Percentiles rank a stretch among this genome's conserved stretches.
These are phyloP conservation scores for Xestia c-nigrum DNA, from an alignment of 2,888 invertebrate species.

Conservation along the genomic window DNA sequence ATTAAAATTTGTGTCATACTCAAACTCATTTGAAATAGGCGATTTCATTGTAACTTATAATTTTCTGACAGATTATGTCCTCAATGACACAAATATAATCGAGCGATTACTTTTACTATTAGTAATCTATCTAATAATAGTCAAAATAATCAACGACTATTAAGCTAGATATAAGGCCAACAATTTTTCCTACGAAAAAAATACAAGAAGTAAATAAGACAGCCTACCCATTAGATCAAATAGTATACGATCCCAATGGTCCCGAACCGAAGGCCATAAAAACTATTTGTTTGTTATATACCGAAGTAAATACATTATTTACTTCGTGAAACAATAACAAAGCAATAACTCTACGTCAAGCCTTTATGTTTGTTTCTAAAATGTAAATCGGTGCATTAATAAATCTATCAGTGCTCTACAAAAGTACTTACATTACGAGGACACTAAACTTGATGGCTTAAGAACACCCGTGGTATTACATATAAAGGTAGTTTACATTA, in stretches of 20 bases:
- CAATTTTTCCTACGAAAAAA: constrained; percentile 18
- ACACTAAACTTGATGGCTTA: constrained; percentile 22
- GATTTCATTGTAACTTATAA: constrained; percentile 38
- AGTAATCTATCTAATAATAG: background rate
- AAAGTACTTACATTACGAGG: constrained; percentile 42
- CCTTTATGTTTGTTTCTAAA: constrained; percentile 33
- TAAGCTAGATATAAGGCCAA: background rate
- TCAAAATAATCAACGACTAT: constrained; percentile 15
- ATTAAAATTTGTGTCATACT: constrained; percentile 13
- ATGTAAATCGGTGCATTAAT: constrained; percentile 44
- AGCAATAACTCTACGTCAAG: constrained; percentile 36
- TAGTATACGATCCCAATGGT: constrained; percentile 35
- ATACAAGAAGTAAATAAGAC: constrained; percentile 18
- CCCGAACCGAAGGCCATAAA: constrained; percentile 20
- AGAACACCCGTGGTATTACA: constrained; percentile 58
- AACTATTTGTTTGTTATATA: constrained; percentile 33
- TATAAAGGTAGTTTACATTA: constrained; percentile 51
- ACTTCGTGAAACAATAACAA: constrained; percentile 46
- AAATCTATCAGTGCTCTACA: constrained; percentile 50
- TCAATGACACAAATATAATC: background rate
- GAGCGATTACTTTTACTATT: background rate
- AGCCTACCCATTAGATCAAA: constrained; percentile 27
- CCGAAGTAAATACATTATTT: constrained; percentile 11
- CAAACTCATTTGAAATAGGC: constrained; percentile 25
- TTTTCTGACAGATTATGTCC: constrained; percentile 25